Evolutionary conservation across 2,888 invertebrate species (phyloP).

Genomic region (Zeuzera pyrina): DNA sequence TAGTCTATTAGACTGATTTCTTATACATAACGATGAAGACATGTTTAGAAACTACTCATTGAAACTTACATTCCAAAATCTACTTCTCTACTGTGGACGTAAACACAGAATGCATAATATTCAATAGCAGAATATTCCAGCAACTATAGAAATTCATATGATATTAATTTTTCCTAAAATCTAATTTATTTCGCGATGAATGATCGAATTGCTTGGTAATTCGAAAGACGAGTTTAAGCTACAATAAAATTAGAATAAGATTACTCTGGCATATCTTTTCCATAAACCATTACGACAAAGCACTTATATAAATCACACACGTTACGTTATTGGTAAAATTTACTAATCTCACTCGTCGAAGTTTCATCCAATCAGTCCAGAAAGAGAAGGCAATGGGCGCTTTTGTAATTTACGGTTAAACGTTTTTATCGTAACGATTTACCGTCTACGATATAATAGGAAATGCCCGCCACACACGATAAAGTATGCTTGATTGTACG

Average conservation of each 20-base stretch:
- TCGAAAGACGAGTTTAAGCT: slow-evolving; percentile 57
- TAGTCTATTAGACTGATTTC: slow-evolving; percentile 51
- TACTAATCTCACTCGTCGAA: slow-evolving; percentile 60
- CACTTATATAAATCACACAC: slow-evolving; percentile 52
- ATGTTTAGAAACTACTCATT: no score
- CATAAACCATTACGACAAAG: slow-evolving; percentile 51
- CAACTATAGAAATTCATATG: slow-evolving; percentile 48
- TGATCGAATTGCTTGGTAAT: slow-evolving; percentile 70
- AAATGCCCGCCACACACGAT: no score
- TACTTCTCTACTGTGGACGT: slow-evolving; percentile 39
- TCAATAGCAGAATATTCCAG: slow-evolving; percentile 36
- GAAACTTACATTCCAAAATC: slow-evolving; percentile 28
- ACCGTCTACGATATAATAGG: no score
- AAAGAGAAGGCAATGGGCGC: slow-evolving; percentile 27
- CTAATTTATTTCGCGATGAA: slow-evolving; percentile 72
- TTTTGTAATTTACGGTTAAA: no score
- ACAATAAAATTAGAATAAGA: slow-evolving; percentile 57
- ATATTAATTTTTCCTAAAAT: slow-evolving; percentile 54
- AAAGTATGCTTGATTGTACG: no score
- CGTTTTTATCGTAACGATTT: no score
- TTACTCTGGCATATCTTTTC: slow-evolving; percentile 55
- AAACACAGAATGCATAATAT: slow-evolving; percentile 33
- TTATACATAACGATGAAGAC: no score
- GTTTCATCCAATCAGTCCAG: slow-evolving; percentile 58
- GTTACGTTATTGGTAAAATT: slow-evolving; percentile 47